These are phyloP conservation scores for Philhelius pedissequus DNA, from an alignment of 2,888 invertebrate genomes.

Conservation along the genomic window DNA sequence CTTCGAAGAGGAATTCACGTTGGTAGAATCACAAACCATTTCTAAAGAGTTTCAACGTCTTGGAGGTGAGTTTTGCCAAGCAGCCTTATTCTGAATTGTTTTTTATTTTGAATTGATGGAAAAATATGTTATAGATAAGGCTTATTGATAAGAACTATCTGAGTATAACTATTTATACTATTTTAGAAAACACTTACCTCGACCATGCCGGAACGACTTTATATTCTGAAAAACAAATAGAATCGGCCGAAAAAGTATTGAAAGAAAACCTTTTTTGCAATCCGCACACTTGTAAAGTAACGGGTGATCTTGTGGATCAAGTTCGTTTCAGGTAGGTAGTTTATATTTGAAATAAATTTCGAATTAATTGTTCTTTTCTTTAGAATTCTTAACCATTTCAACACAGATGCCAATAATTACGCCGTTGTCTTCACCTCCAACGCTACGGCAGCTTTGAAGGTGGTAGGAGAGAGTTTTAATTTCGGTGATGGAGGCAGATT, in stretches of 20 bases:
- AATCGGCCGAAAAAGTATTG: conserved; percentile 83
- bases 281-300: conserved; percentile 92
- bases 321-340: conserved; percentile 89
- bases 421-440: conserved; percentile 95
- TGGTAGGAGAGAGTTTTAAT: conserved; percentile 89
- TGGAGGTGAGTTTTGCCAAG: conserved; percentile 66
- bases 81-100: not conserved
- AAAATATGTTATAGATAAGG: too few relatives aligned
- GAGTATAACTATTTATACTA: not conserved
- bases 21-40: conserved; percentile 70
- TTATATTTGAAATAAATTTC: conserved; percentile 48
- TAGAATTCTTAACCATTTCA: conserved; percentile 91
- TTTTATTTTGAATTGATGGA: too few relatives aligned
- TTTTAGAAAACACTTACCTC: conserved; percentile 86
- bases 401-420: conserved; percentile 89
- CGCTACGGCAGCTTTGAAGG: conserved; percentile 91
- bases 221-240: conserved; percentile 88
- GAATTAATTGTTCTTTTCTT: not conserved
- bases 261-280: conserved; percentile 89
- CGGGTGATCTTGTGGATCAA: conserved; percentile 92
- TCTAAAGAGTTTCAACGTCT: conserved; percentile 72
- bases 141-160: conserved; percentile 1
- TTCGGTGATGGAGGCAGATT: conserved; percentile 83
- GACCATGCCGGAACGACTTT: conserved; percentile 94
- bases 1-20: conserved; percentile 70